These are phyloP conservation scores for Ficedula albicollis DNA, from an alignment of 2,797 vertebrate species.

Conservation along the genomic window DNA sequence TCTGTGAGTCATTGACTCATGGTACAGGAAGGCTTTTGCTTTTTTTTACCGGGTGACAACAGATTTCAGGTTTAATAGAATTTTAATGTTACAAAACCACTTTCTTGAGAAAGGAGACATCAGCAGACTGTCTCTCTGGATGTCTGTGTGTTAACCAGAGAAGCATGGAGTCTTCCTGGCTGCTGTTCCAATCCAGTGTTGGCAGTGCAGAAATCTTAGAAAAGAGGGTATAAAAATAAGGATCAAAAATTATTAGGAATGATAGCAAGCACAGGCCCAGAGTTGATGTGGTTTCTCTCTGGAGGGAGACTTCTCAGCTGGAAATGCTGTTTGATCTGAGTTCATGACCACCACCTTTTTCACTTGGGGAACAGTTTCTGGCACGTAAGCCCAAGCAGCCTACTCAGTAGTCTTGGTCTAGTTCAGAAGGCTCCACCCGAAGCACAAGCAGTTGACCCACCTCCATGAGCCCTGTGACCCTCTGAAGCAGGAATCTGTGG, in stretches of 20 bases:
- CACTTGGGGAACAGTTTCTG: background rate
- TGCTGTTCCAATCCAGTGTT: background rate
- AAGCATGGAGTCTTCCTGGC: background rate
- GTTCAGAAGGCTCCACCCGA: background rate
- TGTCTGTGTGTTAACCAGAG: background rate
- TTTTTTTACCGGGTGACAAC: background rate
- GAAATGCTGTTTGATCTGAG: background rate
- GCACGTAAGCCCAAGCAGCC: fast-evolving
- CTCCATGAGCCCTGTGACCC: background rate
- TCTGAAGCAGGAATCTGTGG: background rate
- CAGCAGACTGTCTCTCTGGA: background rate
- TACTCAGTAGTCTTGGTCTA: background rate
- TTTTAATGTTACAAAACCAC: background rate
- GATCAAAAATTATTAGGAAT: background rate
- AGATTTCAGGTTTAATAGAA: background rate
- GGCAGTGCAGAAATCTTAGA: background rate
- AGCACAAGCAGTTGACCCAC: background rate
- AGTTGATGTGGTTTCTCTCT: background rate
- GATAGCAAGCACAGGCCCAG: background rate
- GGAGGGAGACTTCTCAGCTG: background rate
- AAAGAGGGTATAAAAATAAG: background rate
- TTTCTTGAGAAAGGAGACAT: background rate
- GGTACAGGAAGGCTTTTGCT: background rate
- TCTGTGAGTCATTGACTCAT: background rate
- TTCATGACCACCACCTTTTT: background rate